Base-by-base conservation (phyloP, 1,140 invertebrate species). In the Aphelenchoides avenae region DNA sequence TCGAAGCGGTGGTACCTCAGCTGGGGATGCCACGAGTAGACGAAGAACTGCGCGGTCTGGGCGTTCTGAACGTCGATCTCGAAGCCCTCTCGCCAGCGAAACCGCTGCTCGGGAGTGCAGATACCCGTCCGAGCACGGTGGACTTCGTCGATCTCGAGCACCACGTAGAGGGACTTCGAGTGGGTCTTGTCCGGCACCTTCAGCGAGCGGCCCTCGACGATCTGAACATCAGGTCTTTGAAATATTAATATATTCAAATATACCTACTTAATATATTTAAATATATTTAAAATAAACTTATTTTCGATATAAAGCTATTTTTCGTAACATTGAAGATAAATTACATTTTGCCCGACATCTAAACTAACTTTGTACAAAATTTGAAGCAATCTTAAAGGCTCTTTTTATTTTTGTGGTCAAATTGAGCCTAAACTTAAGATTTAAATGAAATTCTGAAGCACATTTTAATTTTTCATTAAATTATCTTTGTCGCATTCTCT, bases 41-140 rank as follows among this genome's bases (percentile, higher is more conserved):
- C 89, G 42, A 97, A 82, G 62, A 98, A 87, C 70, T 95, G 90
- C 34, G 97, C 81, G 78, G 95, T 89, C 63, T 87, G 86, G 68
- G 93, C 94, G 61, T 87, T 87, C 24, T 94, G 88, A 36, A 98
- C 80, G 75, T 98, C 93, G 57, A 99, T 81, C 78, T 98, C 93
- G 72, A 99, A 98, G 24, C 89, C 90, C 80, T 98, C 94, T 73
- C 96, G 91, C 94, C 94, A 99, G 43, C 96, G 91, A 78, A 97
- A 97, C 76, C 92, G 89, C 11, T 94, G 83, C 77, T 96, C 92
- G 22, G 91, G 92, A 6, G 69, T 73, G 11, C 60, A 70, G 24
- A 73, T 70, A 26, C 73, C 70, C 3, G 94, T 97, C 26, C 93
- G 80, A 2, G 93, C 93, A 81, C 96, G 95, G 79, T 97, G 93